Conservation (phyloP, 2,113 vertebrate species). For the Larimichthys polyactis region DNA sequence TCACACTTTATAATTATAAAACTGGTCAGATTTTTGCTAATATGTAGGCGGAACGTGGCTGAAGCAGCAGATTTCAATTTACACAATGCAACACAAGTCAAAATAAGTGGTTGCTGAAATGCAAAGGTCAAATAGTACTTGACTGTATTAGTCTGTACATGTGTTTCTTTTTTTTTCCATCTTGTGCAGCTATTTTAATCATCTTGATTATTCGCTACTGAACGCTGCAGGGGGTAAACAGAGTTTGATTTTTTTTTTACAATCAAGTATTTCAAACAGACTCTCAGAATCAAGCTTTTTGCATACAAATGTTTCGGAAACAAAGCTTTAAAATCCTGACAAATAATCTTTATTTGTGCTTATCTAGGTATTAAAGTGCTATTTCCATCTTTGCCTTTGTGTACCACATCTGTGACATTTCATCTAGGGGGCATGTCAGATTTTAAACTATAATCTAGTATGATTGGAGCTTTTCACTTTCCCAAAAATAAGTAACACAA, state of each 20-base stretch:
- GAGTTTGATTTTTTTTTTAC: neutral
- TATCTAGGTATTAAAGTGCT: neutral
- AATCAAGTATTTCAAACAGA: conserved; percentile 16
- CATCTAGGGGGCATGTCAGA: neutral
- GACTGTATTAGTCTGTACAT: neutral
- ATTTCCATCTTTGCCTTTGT: conserved; percentile 12
- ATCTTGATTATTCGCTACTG: neutral
- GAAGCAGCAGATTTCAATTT: too few relatives aligned
- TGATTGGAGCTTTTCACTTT: conserved; percentile 11
- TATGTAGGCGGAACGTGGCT: neutral
- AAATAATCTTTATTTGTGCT: conserved; percentile 6
- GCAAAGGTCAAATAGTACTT: neutral
- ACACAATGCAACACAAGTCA: neutral
- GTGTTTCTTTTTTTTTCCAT: conserved; percentile 10
- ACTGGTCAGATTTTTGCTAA: neutral
- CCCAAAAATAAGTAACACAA: neutral
- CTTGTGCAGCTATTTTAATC: neutral
- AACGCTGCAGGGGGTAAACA: neutral
- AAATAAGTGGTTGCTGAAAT: neutral
- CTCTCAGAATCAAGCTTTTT: neutral
- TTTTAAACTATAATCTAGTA: conserved; percentile 16
- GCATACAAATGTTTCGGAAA: conserved; percentile 6
- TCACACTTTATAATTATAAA: neutral
- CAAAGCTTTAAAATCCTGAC: conserved; percentile 15
- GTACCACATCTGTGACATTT: neutral